Evolutionary conservation across 1,140 invertebrate genomes (phyloP).

Genomic region (Protaetia brevitarsis): DNA sequence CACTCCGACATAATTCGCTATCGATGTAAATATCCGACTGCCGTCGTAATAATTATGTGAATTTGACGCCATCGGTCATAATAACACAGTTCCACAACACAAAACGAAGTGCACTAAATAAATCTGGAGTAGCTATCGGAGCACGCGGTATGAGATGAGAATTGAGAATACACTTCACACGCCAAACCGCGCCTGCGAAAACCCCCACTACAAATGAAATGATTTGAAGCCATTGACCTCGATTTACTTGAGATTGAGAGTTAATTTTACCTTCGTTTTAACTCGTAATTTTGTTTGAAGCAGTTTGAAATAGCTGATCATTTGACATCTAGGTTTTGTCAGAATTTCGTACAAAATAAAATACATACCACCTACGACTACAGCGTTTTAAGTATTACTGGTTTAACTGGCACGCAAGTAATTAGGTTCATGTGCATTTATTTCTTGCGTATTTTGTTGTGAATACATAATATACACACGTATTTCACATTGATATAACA

Average conservation of each 20-base stretch:
- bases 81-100: background rate
- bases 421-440: no score
- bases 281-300: background rate
- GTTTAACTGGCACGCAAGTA: no score
- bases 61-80: constrained; percentile 19
- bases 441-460: no score
- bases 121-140: no score
- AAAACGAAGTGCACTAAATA: background rate
- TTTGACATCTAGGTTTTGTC: no score
- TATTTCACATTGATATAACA: no score
- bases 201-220: constrained; percentile 11
- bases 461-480: no score
- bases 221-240: background rate
- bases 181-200: constrained; percentile 9
- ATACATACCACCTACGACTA: no score
- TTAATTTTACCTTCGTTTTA: background rate
- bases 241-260: background rate
- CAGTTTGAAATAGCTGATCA: no score
- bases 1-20: constrained; percentile 57
- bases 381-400: no score
- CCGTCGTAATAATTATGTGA: constrained; percentile 54
- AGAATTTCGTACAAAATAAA: no score
- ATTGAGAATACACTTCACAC: background rate
- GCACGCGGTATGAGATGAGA: background rate
- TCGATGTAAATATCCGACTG: constrained; percentile 56